Evolutionary conservation across 2,888 invertebrate species (phyloP), one percentile per base, ranked within the genome.

Genomic region (Troides aeacus): DNA sequence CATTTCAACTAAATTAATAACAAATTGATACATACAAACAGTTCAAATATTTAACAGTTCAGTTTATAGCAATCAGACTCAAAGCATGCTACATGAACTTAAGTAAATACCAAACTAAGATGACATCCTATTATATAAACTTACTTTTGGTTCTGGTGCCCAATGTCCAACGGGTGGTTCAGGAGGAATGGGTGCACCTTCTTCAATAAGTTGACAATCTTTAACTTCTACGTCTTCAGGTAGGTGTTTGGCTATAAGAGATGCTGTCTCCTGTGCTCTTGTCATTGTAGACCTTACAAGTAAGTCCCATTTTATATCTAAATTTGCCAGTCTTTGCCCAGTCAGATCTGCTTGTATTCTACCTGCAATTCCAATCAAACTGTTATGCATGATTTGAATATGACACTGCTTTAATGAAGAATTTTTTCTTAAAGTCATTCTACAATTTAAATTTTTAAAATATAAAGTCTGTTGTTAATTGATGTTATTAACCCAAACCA

Each of bases 101-200:
- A 53, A n/a, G 53, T n/a, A 53, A 53, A 53, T 53, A 18, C n/a
- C 15, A 53, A 53, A 18, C 18, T n/a, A n/a, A 50, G 50, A 15
- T 50, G 5, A 15, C 17, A 53, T 53, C 53, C 53, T n/a, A 23
- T 58, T 23, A 12, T 58, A 46, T 18, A 24, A 63, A 80, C 86
- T 86, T 93, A 93, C 92, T 84, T 81, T 84, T 67, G 87, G 85
- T 74, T 97, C 97, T 0, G 98, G 97, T 80, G 94, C 95, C 98
- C 98, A 99, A 80, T 95, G 95, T 0, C 96, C 96, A 0, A 96
- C 93, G 0, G 97, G 97, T 0, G 99, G 99, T 80, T 99, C 99
- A 0, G 99, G 99, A 0, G 97, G 96, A 75, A 98, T 95, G 0
- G 99, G 99, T 0, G 98, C 97, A 0, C 99, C 99, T 88, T 99